These are phyloP conservation scores for Phylloscopus trochiloides DNA, from an alignment of 2,113 vertebrate genomes.

Conservation along the genomic window DNA sequence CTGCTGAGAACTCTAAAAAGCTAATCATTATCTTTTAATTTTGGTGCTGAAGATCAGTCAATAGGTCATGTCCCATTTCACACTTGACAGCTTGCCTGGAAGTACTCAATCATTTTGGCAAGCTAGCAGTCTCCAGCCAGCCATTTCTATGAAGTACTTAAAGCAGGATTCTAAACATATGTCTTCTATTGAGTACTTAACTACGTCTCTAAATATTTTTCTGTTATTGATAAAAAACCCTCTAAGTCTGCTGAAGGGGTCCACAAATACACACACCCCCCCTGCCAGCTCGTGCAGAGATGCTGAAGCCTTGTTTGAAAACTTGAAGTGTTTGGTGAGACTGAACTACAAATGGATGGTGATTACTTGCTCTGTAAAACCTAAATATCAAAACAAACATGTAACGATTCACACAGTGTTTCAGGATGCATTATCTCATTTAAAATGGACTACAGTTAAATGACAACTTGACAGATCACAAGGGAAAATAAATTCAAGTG, in stretches of 20 bases:
- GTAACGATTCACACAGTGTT: background rate
- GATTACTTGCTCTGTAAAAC: background rate
- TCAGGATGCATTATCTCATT: background rate
- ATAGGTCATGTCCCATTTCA: conserved; percentile 83
- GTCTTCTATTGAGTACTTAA: background rate
- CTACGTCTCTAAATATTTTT: background rate
- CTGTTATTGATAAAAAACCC: background rate
- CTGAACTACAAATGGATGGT: background rate
- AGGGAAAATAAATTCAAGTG: background rate
- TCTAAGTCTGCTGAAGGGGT: background rate
- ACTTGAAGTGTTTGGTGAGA: background rate
- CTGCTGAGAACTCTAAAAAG: background rate
- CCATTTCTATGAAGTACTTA: background rate
- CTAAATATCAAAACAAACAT: background rate
- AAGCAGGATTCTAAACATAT: background rate
- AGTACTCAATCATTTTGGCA: background rate
- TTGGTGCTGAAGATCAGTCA: conserved; percentile 64
- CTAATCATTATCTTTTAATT: conserved; percentile 51
- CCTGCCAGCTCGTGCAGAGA: background rate
- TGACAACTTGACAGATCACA: background rate
- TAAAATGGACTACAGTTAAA: background rate
- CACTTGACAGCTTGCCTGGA: conserved; percentile 59
- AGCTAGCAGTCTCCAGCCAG: background rate
- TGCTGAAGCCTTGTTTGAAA: background rate
- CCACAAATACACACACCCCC: background rate